Evolutionary conservation across 2,797 vertebrate genomes (phyloP).

Genomic region (Okamejei kenojei): DNA sequence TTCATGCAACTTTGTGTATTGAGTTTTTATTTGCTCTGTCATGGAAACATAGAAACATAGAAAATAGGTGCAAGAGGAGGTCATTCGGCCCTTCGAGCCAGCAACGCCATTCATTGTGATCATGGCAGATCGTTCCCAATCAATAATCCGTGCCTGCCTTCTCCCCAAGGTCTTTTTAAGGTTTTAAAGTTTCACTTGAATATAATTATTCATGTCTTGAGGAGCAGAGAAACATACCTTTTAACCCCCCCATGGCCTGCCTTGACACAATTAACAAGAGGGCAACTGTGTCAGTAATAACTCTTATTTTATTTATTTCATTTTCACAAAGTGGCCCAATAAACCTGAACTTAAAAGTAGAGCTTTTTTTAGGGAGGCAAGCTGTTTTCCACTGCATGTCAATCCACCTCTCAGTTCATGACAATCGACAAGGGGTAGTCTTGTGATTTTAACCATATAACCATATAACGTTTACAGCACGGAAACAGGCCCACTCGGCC

Average conservation of each 20-base stretch:
- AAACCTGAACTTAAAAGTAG: neutral
- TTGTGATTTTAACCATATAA: too few species aligned
- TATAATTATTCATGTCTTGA: neutral
- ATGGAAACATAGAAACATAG: too few species aligned
- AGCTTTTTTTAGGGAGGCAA: neutral
- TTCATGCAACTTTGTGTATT: neutral
- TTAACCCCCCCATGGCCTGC: neutral
- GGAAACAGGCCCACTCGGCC: too few species aligned
- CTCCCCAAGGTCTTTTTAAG: too few species aligned
- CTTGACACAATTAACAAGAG: neutral
- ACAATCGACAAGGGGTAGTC: neutral
- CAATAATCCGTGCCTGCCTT: too few species aligned
- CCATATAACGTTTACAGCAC: too few species aligned
- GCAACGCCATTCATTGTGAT: too few species aligned
- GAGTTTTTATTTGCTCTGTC: neutral
- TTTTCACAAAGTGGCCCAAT: neutral
- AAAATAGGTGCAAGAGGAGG: too few species aligned
- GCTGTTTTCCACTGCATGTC: neutral
- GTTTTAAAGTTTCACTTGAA: neutral
- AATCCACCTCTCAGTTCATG: neutral
- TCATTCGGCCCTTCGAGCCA: too few species aligned
- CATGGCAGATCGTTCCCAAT: too few species aligned
- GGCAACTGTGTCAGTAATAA: neutral
- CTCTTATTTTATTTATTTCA: neutral
- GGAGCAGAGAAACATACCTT: neutral